Evolutionary conservation across 2,888 invertebrate species (phyloP), one percentile per base, ranked within the genome.

Genomic region (Eledona agricola): DNA sequence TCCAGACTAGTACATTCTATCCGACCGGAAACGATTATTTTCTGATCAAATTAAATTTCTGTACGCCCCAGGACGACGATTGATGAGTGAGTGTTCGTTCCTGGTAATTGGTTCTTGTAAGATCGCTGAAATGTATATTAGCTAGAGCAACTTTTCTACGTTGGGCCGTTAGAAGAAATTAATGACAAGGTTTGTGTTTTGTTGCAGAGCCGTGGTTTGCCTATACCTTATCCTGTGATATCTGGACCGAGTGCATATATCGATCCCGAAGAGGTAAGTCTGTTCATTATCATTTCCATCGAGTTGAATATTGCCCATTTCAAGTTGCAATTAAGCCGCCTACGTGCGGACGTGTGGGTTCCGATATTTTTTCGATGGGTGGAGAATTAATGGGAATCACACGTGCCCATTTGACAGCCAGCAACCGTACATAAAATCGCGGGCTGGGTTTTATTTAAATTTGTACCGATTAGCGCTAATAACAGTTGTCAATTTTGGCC

Each of bases 221-320:
- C 80, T 57, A 78, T 81, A 60, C 81, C 81, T 49, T 76, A 77
- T 59, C 77, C 80, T 58, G 76, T 77, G 58, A 79, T 78, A 64
- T 76, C 78, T 64, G 81, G 82, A 72, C 82, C 82, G 37, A 80
- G 80, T 69, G 78, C 77, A 61, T 82, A 79, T 72, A 79, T 82
- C 62, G 80, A 80, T 57, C 74, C 77, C 29, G 75, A 78, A 38
- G 81, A 81, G 79, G 81, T 81, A 69, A 80, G 81, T 78, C 12
- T 9, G 12, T 22, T 29, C n/a, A 6, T 16, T 34, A 28, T 12
- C 5, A 22, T 35, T n/a, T 2, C 9, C 23, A n/a, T n/a, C n/a
- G n/a, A n/a, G 5, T n/a, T 23, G 11, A 23, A 13, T 23, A 9
- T 11, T 4, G 7, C 4, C 11, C 7, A 3, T 11, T 5, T 4